Conservation (phyloP, 2,888 invertebrate species). For the Vandiemenella viatica region DNA sequence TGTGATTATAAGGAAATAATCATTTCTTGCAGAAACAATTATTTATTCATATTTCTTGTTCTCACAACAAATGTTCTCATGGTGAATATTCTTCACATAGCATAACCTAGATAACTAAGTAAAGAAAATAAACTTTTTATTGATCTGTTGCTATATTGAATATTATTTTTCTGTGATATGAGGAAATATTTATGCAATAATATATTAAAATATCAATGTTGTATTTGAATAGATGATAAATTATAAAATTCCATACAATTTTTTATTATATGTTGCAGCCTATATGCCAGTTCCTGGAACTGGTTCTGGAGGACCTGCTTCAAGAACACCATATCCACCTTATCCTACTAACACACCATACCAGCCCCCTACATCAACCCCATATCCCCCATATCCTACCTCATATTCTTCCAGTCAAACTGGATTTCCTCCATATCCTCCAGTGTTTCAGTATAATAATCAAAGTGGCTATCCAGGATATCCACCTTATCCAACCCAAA, state of each 20-base stretch:
- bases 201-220: slow-evolving; percentile 1
- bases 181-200: not conserved
- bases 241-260: no score
- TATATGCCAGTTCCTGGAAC: slow-evolving; percentile 30
- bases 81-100: no score
- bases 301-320: slow-evolving; percentile 3
- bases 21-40: no score
- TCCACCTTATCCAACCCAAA: slow-evolving; percentile 16
- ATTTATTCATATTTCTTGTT: no score
- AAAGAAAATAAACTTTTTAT: no score
- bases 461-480: slow-evolving; percentile 4
- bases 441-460: slow-evolving; percentile 1
- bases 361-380: slow-evolving; percentile 23
- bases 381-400: slow-evolving; percentile 35
- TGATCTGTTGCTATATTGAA: no score
- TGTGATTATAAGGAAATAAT: no score
- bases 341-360: slow-evolving; percentile 33
- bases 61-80: no score
- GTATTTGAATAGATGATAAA: no score
- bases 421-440: slow-evolving; percentile 9
- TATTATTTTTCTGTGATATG: no score
- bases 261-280: slow-evolving; percentile 26
- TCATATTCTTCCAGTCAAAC: slow-evolving; percentile 23
- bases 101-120: no score
- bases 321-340: slow-evolving; percentile 28